Evolutionary conservation across 2,888 invertebrate species (phyloP), one percentile per base, ranked within the genome.

Genomic region (Poecilus cupreus): DNA sequence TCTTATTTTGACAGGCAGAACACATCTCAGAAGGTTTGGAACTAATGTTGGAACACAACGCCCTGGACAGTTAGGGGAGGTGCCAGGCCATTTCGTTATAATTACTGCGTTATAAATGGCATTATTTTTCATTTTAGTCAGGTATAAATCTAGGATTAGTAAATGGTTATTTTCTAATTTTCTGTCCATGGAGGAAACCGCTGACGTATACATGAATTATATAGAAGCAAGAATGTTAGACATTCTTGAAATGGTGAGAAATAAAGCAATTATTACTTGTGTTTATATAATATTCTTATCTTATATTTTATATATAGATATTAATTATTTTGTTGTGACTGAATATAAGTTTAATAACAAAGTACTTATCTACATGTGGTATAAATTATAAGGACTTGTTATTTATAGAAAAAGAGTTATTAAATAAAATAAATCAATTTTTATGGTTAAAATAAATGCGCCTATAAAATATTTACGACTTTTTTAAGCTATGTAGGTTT

Each of bases 401-500:
- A 22, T 32, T 60, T 60, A 60, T 60, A 4, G 22, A 13, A 54
- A 60, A 60, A 43, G 11, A n/a, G 13, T 60, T 24, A 22, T 26
- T 60, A 60, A 60, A 26, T 13, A 60, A 60, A 32, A 60, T 60
- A 60, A 60, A 60, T 60, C 26, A 24, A 13, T 24, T 60, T 60
- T 60, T 26, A 60, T 13, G 13, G 60, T 13, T 24, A 24, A 13
- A 24, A 24, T 60, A 60, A 60, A 26, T 60, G 24, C 5, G 22
- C n/a, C 60, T 24, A 60, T 60, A 26, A 60, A 60, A 24, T 13
- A 20, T 70, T 70, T n/a, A 70, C 39, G 70, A 39, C 20, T 70
- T 70, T 70, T 43, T 22, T 13, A 46, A 46, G 72, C 18, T 46
- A 72, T 72, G 22, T 72, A 46, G 72, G 72, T 72, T 72, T 72